A percentile compares a stretch with the other conserved stretches of the same genome.
These are phyloP conservation scores for Dallia pectoralis DNA, from an alignment of 2,797 vertebrate species.

Conservation along the genomic window DNA sequence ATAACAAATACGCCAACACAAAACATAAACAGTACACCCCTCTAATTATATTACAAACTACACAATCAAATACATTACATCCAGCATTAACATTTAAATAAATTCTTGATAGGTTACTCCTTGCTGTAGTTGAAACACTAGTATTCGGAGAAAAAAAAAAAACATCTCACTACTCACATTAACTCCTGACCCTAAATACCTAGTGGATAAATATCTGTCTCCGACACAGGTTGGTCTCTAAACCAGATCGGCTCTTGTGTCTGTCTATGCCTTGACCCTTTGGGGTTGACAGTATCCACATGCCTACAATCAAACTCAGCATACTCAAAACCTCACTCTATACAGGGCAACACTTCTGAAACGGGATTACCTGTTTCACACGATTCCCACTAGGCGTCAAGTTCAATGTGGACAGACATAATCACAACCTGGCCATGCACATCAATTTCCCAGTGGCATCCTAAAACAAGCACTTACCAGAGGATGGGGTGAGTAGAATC, in stretches of 20 bases:
- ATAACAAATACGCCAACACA: neutral
- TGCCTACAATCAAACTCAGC: neutral
- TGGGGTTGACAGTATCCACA: neutral
- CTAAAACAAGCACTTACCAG: constrained; percentile 65
- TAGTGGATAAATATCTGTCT: too few species aligned
- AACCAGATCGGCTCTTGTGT: too few species aligned
- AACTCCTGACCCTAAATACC: too few species aligned
- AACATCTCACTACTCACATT: too few species aligned
- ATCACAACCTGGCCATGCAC: neutral
- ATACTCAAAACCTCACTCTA: too few species aligned
- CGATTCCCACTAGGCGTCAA: neutral
- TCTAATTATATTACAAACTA: neutral
- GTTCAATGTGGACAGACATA: constrained; percentile 22
- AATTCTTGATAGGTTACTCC: neutral
- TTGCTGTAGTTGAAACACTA: neutral
- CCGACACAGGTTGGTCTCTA: too few species aligned
- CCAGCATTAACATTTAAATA: constrained; percentile 3
- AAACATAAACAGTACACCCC: neutral
- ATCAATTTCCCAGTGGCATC: neutral
- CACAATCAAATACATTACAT: neutral
- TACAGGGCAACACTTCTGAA: too few species aligned
- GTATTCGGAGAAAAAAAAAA: too few species aligned
- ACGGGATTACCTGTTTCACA: neutral
- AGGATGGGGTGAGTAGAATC: constrained; percentile 72
- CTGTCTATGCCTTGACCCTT: neutral